Evolutionary conservation across 2,797 vertebrate species (phyloP), one percentile per base, ranked within the genome.

Genomic region (Euphonia xanthogaster): DNA sequence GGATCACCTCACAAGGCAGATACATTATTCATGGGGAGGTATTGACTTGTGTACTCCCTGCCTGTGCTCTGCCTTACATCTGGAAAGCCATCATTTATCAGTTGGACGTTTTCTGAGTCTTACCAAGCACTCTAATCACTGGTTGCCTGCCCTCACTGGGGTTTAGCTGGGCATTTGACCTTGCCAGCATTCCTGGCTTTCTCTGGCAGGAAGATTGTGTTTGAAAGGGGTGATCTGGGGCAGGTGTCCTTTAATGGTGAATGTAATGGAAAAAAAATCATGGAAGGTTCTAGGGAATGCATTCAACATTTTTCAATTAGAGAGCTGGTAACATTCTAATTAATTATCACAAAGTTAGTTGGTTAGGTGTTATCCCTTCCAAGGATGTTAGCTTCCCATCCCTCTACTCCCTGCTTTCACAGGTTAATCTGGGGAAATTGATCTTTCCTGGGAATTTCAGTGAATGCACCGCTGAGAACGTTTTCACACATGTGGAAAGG

Each of bases 31-130:
- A 88, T 82, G 48, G 83, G 9, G 13, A 61, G 71, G 35, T 91
- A 93, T 86, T 94, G 94, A 96, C 93, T 94, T 85, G 72, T 89
- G 74, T 48, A 63, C 71, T 35, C 2, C 31, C 55, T 96, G 88
- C 54, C 30, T 83, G 90, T 86, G 85, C 87, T 90, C 71, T 97
- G 93, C 80, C 90, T 92, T 63, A 53, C 53, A 70, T 91, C 93
- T 89, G 89, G 91, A 95, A 80, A 91, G 61, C 74, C 70, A 68
- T 90, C 47, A 75, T 97, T 95, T 94, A 79, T 97, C 95, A 76
- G 72, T 58, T 4, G 83, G 92, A 73, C 84, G 60, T 80, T 89
- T 94, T 86, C 86, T 78, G 81, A 81, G 45, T 81, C 90, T 95
- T 61, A 23, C 63, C 68, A 72, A 83, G 83, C 31, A 24, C 50